These are phyloP conservation scores for Caenorhabditis sinica DNA, from an alignment of 2,888 invertebrate species.

Conservation along the genomic window DNA sequence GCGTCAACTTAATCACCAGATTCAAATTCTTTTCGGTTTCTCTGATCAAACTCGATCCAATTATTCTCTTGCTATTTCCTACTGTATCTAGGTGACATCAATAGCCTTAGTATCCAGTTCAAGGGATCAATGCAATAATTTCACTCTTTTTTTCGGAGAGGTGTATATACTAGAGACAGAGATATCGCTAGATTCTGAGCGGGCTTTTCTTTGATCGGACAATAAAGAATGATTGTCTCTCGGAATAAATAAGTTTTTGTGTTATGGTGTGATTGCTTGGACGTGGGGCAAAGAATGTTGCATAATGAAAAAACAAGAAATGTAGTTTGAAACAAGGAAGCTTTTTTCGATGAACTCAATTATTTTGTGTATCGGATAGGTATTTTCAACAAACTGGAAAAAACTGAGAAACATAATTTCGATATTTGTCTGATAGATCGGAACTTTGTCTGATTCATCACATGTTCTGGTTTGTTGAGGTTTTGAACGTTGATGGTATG, in stretches of 20 bases:
- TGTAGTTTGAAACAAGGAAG: no score
- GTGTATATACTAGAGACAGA: slow-evolving; percentile 7
- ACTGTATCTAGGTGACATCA: slow-evolving; percentile 15
- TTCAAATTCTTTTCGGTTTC: neutral
- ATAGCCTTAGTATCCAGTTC: slow-evolving; percentile 3
- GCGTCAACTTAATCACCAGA: neutral
- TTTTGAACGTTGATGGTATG: no score
- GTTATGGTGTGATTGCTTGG: neutral
- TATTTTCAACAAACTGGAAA: no score
- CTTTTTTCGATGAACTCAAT: no score
- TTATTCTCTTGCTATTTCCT: neutral
- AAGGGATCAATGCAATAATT: neutral
- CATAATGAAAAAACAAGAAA: neutral
- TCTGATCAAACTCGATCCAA: slow-evolving; percentile 14
- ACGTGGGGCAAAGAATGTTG: neutral
- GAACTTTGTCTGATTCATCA: no score
- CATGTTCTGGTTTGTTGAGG: no score
- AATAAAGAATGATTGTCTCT: neutral
- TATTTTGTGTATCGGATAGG: no score
- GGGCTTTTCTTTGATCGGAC: neutral
- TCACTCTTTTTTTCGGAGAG: neutral
- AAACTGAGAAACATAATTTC: no score
- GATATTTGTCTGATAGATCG: no score
- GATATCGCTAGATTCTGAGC: slow-evolving; percentile 1
- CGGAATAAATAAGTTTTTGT: neutral